Conservation (phyloP, 2,888 invertebrate genomes). For the Lasioglossum calceatum region DNA sequence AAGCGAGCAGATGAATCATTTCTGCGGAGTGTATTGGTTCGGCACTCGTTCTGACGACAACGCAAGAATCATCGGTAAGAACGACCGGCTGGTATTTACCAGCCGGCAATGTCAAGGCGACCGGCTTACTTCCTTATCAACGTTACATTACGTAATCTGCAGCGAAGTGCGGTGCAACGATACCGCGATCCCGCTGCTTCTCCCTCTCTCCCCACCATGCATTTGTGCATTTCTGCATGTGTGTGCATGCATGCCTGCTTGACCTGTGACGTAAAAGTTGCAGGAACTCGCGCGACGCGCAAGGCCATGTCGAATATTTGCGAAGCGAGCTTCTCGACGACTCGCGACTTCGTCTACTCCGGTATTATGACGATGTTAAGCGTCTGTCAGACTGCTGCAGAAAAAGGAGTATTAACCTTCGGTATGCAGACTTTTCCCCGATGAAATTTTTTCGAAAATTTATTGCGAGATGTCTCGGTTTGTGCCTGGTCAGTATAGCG, state of each 20-base stretch:
- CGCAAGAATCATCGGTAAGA: conserved; percentile 49
- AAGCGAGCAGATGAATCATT: background rate
- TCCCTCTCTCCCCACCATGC: background rate
- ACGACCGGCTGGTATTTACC: conserved; percentile 52
- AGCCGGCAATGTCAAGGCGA: conserved; percentile 72
- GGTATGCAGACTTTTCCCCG: background rate
- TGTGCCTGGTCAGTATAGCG: too few species aligned
- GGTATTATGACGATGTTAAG: background rate
- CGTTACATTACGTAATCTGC: conserved; percentile 58
- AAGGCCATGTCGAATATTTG: conserved; percentile 61
- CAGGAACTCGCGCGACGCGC: conserved; percentile 37
- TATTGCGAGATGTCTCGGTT: background rate
- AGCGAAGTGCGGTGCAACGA: conserved; percentile 65
- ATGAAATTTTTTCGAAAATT: background rate
- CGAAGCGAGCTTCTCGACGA: conserved; percentile 40
- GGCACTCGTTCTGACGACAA: background rate
- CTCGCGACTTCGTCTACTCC: background rate
- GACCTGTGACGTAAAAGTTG: conserved; percentile 70
- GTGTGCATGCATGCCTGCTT: conserved; percentile 34
- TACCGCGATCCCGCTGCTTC: conserved; percentile 54
- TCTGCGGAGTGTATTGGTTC: background rate
- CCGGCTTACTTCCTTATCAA: conserved; percentile 71
- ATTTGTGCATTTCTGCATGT: background rate
- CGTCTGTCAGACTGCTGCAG: background rate
- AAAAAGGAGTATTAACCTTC: background rate